Evolutionary conservation across 2,797 vertebrate species (phyloP).

Genomic region (Natrix natrix): DNA sequence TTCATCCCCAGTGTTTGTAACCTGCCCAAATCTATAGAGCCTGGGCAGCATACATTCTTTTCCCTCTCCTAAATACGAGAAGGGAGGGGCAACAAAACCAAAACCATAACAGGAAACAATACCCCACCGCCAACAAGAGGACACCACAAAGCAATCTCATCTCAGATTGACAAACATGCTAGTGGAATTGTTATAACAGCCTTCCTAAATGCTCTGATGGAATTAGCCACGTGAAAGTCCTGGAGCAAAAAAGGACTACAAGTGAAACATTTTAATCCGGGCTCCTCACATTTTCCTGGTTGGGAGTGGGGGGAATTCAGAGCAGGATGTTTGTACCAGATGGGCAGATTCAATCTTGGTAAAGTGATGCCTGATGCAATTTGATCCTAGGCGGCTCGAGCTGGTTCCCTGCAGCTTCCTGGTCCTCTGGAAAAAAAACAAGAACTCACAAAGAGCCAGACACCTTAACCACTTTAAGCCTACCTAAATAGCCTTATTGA

Average conservation of each 20-base stretch:
- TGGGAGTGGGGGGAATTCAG: neutral
- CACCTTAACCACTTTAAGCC: neutral
- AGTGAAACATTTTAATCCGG: neutral
- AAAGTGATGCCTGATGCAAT: neutral
- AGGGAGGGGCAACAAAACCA: neutral
- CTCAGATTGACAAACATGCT: neutral
- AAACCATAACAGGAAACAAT: neutral
- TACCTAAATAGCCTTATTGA: neutral
- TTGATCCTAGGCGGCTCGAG: neutral
- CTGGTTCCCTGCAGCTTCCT: neutral
- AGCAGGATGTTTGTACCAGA: neutral
- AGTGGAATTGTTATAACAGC: neutral
- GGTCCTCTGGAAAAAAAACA: neutral
- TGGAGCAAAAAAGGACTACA: neutral
- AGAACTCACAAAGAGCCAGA: neutral
- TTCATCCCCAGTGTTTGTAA: neutral
- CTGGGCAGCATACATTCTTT: neutral
- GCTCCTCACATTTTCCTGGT: neutral
- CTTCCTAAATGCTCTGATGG: neutral
- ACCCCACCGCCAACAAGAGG: neutral
- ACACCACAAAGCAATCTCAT: neutral
- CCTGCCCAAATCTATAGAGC: neutral
- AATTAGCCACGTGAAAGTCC: neutral
- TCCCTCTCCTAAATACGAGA: neutral
- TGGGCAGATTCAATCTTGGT: neutral